Percentiles rank a stretch among this genome's conserved stretches.
Evolutionary conservation across 2,113 vertebrate genomes (phyloP).

Genomic region (Neopipo cinnamomea): DNA sequence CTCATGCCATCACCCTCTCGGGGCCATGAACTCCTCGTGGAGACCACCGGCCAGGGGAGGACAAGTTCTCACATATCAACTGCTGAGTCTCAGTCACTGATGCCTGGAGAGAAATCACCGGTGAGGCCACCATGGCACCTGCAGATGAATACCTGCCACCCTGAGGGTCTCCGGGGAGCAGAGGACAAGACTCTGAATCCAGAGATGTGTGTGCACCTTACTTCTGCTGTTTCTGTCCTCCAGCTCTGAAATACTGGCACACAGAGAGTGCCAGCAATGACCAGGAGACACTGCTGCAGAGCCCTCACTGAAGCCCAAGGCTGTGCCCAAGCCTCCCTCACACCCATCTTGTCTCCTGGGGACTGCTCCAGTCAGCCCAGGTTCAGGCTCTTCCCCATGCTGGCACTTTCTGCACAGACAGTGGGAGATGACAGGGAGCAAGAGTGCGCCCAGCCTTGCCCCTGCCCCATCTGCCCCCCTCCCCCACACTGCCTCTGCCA

Average conservation of each 20-base stretch:
- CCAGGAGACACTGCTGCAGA: neutral
- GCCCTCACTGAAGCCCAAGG: neutral
- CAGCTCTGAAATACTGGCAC: neutral
- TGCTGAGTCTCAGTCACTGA: neutral
- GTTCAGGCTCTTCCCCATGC: fast-evolving
- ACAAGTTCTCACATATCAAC: neutral
- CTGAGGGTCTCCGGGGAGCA: fast-evolving
- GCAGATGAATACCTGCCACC: neutral
- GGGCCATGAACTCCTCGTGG: neutral
- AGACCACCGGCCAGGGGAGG: neutral
- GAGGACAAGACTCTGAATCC: neutral
- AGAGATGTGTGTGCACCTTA: neutral
- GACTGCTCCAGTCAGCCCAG: neutral
- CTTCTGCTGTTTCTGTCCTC: neutral
- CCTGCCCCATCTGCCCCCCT: neutral
- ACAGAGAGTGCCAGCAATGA: neutral
- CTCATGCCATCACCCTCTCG: neutral
- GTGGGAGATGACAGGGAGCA: neutral
- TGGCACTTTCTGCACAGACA: neutral
- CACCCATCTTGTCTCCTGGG: neutral
- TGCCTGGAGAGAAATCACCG: neutral
- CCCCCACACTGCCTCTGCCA: neutral
- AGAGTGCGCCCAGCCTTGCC: neutral
- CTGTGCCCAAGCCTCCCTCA: neutral
- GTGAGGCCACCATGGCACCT: neutral